A percentile compares a stretch with the other conserved stretches of the same genome.
These are phyloP conservation scores for Halictus rubicundus DNA, from an alignment of 1,140 invertebrate species.

Conservation along the genomic window DNA sequence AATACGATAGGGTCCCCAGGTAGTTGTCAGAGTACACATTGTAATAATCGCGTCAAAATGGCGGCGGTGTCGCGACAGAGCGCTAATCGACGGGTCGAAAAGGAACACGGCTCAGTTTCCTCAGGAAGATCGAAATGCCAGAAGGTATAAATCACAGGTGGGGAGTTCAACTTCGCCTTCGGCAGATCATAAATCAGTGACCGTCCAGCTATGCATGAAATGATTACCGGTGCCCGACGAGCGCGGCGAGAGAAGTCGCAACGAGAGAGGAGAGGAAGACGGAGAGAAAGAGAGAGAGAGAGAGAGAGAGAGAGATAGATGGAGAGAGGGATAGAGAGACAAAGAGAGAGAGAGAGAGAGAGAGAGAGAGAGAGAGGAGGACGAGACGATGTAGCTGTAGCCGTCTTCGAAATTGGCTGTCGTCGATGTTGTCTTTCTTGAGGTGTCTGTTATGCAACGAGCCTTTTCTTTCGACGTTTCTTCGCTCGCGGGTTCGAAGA, in stretches of 20 bases:
- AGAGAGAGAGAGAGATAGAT: no score
- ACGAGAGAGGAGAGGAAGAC: constrained; percentile 26
- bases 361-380: no score
- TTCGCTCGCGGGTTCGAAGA: background rate
- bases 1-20: no score
- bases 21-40: no score
- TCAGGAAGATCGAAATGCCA: constrained; percentile 61
- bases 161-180: constrained; percentile 66
- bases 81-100: constrained; percentile 50
- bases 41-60: background rate
- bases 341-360: no score
- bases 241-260: constrained; percentile 36
- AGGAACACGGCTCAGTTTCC: constrained; percentile 42
- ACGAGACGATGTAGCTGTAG: constrained; percentile 15
- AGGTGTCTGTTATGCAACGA: constrained; percentile 23
- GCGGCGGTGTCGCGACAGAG: constrained; percentile 1
- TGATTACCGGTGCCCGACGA: constrained; percentile 51
- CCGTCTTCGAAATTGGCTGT: constrained; percentile 59
- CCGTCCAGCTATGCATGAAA: constrained; percentile 66
- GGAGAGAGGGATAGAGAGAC: no score
- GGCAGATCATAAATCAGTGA: constrained; percentile 69
- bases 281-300: no score
- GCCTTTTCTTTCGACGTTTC: constrained; percentile 9
- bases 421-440: constrained; percentile 48
- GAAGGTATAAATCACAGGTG: constrained; percentile 66